phyloP scores from a whole-genome alignment of 2,888 invertebrate species.

The Sinelater perroti region DNA sequence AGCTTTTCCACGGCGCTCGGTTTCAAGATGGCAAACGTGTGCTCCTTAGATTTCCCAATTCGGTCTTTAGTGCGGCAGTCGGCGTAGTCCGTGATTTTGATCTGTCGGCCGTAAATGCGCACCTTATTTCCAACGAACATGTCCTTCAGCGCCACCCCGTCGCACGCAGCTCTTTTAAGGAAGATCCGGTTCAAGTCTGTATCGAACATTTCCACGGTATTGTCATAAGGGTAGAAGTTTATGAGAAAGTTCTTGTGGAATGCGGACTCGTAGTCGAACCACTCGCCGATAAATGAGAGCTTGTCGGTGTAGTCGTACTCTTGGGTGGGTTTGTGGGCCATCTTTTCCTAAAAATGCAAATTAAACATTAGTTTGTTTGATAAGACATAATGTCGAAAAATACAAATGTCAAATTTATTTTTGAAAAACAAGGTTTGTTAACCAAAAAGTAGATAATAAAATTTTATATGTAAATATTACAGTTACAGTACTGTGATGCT shows the following conservation, averaged over 20 bases:
- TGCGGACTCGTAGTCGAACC: slow-evolving; percentile 85
- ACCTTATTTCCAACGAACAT: slow-evolving; percentile 79
- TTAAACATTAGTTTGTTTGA: neutral
- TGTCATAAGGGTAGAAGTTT: slow-evolving; percentile 79
- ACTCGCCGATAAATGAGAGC: slow-evolving; percentile 78
- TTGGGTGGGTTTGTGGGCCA: slow-evolving; percentile 17
- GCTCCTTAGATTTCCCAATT: slow-evolving; percentile 70
- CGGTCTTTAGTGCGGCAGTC: slow-evolving; percentile 73
- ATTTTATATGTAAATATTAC: too few relatives aligned
- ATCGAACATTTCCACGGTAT: slow-evolving; percentile 76
- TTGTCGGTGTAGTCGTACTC: slow-evolving; percentile 65
- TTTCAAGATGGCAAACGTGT: slow-evolving; percentile 81
- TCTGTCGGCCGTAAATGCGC: slow-evolving; percentile 76
- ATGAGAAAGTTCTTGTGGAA: slow-evolving; percentile 78
- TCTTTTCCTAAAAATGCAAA: slow-evolving; percentile 14
- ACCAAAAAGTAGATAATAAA: too few relatives aligned
- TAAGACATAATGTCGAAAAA: neutral
- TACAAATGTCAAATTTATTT: too few relatives aligned
- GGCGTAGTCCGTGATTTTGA: slow-evolving; percentile 77
- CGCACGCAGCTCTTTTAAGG: slow-evolving; percentile 73
- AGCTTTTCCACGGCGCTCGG: slow-evolving; percentile 73
- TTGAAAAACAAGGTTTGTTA: too few relatives aligned
- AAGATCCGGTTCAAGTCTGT: slow-evolving; percentile 53
- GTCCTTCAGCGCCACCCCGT: slow-evolving; percentile 70
- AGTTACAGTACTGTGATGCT: too few relatives aligned